Percentiles rank a stretch among this genome's conserved stretches.
These are phyloP conservation scores for Arvicanthis niloticus DNA, from an alignment of 2,113 vertebrate genomes.

Conservation along the genomic window DNA sequence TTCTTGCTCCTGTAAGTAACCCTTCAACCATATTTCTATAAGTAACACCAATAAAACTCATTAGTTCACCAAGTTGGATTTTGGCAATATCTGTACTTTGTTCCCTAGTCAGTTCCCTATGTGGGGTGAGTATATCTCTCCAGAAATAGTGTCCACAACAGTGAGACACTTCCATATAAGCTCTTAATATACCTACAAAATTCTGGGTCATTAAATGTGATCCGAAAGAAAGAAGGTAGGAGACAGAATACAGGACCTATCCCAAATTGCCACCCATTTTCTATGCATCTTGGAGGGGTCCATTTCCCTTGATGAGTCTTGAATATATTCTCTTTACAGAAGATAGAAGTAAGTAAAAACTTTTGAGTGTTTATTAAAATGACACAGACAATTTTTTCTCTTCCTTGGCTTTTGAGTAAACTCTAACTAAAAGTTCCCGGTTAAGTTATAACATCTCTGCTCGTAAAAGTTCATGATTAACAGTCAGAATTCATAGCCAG, in stretches of 20 bases:
- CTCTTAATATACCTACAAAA: background rate
- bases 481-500: background rate
- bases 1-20: background rate
- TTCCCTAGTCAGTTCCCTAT: background rate
- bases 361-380: conserved; percentile 7
- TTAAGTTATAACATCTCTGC: conserved; percentile 6
- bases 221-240: background rate
- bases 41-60: background rate
- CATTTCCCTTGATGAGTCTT: background rate
- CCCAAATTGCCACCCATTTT: background rate
- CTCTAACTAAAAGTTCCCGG: background rate
- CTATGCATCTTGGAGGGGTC: background rate
- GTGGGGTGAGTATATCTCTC: background rate
- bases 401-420: background rate
- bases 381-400: background rate
- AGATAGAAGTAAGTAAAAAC: background rate
- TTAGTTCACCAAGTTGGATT: background rate
- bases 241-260: background rate
- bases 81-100: background rate
- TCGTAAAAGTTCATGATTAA: background rate
- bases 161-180: background rate
- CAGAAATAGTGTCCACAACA: background rate
- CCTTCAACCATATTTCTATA: background rate
- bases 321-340: background rate
- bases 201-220: background rate